phyloP scores from a whole-genome alignment of 2,888 invertebrate species.

The Trichogramma dendrolimi region DNA sequence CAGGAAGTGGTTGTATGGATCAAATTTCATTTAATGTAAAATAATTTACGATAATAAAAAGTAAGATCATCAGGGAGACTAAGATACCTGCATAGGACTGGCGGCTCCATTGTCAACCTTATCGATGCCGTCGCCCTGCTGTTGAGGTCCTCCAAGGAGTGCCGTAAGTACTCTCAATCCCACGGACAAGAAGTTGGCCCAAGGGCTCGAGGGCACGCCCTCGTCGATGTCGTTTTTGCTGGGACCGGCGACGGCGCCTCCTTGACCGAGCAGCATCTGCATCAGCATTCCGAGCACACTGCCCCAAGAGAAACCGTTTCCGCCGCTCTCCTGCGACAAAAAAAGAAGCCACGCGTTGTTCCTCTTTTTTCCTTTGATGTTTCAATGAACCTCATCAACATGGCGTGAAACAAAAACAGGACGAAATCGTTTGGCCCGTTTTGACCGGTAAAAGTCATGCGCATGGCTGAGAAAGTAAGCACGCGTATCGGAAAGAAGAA shows the following conservation, averaged over 20 bases:
- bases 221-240: slow-evolving; percentile 76
- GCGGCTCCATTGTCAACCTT: slow-evolving; percentile 81
- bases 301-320: slow-evolving; percentile 79
- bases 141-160: slow-evolving; percentile 70
- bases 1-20: too few species aligned
- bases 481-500: too few species aligned
- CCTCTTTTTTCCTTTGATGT: background rate
- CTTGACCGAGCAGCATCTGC: slow-evolving; percentile 79
- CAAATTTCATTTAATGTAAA: too few species aligned
- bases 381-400: background rate
- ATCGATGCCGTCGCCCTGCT: slow-evolving; percentile 76
- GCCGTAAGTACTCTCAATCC: slow-evolving; percentile 83
- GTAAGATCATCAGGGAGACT: slow-evolving; percentile 11
- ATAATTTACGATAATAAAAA: background rate
- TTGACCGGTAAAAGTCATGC: too few species aligned
- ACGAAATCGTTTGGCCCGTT: background rate
- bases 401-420: background rate
- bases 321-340: slow-evolving; percentile 52
- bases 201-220: slow-evolving; percentile 71
- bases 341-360: background rate
- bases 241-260: slow-evolving; percentile 63
- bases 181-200: slow-evolving; percentile 82
- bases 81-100: slow-evolving; percentile 79
- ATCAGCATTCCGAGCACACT: slow-evolving; percentile 81
- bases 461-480: too few species aligned